Base-by-base conservation (phyloP, 1,140 invertebrate genomes). In the Coenobita brevimanus region DNA sequence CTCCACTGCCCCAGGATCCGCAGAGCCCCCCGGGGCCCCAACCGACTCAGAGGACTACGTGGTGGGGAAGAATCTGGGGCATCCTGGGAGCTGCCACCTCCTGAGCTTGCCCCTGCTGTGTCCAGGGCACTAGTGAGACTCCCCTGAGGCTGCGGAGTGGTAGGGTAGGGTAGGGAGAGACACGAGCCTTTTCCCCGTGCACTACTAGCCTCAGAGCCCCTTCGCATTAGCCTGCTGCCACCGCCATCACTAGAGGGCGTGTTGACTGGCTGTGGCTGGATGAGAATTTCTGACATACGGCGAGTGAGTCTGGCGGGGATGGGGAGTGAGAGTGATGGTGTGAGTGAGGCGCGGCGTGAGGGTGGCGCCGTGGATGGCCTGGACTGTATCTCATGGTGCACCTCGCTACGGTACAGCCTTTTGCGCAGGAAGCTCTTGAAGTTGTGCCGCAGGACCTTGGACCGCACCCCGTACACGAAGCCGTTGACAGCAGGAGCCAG, bases 391-490 rank as follows among this genome's bases (percentile, higher is more conserved):
- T 91, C 95, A 91, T 96, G 95, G 89, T 96, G 95, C 41, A 96
- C 93, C 91, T 96, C 95, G 90, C 95, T 95, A 91, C 96, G 96
- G 0, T 95, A 96, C 92, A 96, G 94, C 92, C 96, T 94, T 92
- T 96, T 96, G 21, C 96, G 93, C 94, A 95, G 95, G 91, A 96
- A 96, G 91, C 96, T 96, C 90, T 95, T 94, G 82, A 97, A 94
- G 60, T 95, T 95, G 91, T 95, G 95, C 88, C 94, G 93, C n/a
- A 92, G 60, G 15, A 93, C 94, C 92, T 95, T 95, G 91, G 95
- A 96, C 91, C 96, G 95, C 54, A 96, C 94, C 27, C 96, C 96
- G 92, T 97, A 97, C 6, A 97, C 92, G 30, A 96, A 94, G 3
- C 95, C 95, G 91, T 97, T 96, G 41, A 96, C 93, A 0, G 95